Percentiles rank a stretch among this genome's conserved stretches.
Conservation (phyloP, 2,888 invertebrate species). For the Habrosyne pyritoides region DNA sequence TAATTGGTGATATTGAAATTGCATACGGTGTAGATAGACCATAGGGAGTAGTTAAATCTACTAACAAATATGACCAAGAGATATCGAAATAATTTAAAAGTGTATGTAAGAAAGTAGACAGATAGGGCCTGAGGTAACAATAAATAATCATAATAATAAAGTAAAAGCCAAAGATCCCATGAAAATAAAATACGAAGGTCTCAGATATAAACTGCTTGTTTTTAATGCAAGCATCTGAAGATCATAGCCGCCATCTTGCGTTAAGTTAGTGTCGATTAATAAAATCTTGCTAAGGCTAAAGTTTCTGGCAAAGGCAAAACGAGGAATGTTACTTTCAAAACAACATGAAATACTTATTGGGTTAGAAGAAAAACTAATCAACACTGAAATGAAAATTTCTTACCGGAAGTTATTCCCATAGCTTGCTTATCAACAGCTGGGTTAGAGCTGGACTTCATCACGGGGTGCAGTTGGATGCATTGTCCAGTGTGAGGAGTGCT, state of each 20-base stretch:
- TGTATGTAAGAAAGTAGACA: background rate
- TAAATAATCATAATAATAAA: too few relatives aligned
- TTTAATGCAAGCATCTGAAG: too few relatives aligned
- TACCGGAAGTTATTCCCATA: constrained; percentile 76
- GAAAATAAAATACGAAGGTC: too few relatives aligned
- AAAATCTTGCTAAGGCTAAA: too few relatives aligned
- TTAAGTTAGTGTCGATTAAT: too few relatives aligned
- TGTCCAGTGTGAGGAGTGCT: constrained; percentile 75
- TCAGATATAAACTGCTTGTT: too few relatives aligned
- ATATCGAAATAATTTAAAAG: background rate
- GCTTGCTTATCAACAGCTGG: constrained; percentile 80
- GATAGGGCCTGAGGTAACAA: too few relatives aligned
- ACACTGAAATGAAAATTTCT: constrained; percentile 20
- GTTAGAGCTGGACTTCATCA: constrained; percentile 79
- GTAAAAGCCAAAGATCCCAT: too few relatives aligned
- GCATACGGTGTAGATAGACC: background rate
- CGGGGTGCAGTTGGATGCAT: constrained; percentile 71
- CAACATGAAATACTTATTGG: background rate
- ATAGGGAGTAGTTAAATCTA: background rate
- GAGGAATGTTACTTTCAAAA: background rate
- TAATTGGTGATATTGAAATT: background rate
- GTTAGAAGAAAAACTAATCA: background rate
- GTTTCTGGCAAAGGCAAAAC: too few relatives aligned
- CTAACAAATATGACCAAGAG: background rate
- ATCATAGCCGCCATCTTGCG: too few relatives aligned